These are phyloP conservation scores for Caretta caretta DNA, from an alignment of 2,113 vertebrate genomes.

Conservation along the genomic window DNA sequence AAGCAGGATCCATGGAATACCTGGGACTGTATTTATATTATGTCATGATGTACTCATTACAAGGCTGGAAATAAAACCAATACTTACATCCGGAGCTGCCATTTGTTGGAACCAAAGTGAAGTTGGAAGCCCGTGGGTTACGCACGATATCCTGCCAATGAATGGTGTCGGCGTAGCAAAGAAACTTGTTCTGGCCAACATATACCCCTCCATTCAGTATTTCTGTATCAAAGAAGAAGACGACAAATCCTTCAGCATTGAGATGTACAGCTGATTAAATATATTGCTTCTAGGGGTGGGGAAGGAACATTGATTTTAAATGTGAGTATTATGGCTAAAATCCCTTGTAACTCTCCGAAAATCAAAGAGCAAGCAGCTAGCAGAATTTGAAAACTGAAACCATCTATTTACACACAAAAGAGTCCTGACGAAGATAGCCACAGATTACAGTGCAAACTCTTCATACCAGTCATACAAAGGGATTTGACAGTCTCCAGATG, in stretches of 20 bases:
- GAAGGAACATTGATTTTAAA: background rate
- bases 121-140: constrained; percentile 90
- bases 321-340: background rate
- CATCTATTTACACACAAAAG: background rate
- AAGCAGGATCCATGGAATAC: background rate
- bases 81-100: constrained; percentile 95
- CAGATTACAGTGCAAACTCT: background rate
- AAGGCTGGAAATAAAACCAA: background rate
- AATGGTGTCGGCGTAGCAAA: constrained; percentile 96
- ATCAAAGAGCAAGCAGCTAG: background rate
- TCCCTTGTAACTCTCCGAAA: background rate
- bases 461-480: background rate
- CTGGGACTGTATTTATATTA: background rate
- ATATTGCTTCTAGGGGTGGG: background rate
- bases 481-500: background rate
- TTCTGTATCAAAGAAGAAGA: constrained; percentile 81
- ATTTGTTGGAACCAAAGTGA: constrained; percentile 93
- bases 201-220: constrained; percentile 96
- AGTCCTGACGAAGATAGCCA: background rate
- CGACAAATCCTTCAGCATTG: constrained; percentile 19
- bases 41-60: background rate
- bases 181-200: constrained; percentile 96
- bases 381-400: background rate
- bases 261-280: background rate
- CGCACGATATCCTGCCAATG: constrained; percentile 97